Evolutionary conservation across 2,797 vertebrate genomes (phyloP), one percentile per base, ranked within the genome.

Genomic region (Hephaestus fuliginosus): DNA sequence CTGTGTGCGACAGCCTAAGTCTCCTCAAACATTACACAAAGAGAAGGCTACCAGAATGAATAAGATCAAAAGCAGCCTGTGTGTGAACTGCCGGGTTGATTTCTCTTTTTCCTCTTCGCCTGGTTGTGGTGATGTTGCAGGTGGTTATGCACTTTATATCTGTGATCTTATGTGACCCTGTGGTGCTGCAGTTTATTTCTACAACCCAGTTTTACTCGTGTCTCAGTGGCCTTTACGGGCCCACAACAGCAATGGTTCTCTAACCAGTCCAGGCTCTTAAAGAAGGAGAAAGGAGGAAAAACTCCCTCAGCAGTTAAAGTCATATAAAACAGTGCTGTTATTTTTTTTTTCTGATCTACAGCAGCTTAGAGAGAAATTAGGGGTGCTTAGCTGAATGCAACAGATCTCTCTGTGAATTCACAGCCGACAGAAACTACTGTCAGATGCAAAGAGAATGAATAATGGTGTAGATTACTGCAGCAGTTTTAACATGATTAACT

Each of bases 1-100:
- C 46, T 68, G 61, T 73, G 48, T 51, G n/a, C 48, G 15, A 22
- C 53, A 67, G 18, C 18, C 48, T 8, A 39, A 61, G 53, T 49
- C 56, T 20, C 62, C 55, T 60, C 62, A n/a, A 77, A 81, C 30
- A 33, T 33, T 33, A 85, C 74, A 79, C 30, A 1, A 13, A 67
- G 48, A 60, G 53, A 53, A 33, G 44, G 28, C 25, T 43, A 60
- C 60, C 4, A 33, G 14, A n/a, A 60, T 17, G 30, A 77, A 49
- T 14, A 36, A 58, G 30, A 43, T 52, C 33, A 15, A 55, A 41
- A 53, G 14, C 28, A 18, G 70, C 20, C 48, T 12, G 25, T 60
- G 43, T 28, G 6, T 41, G 15, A 43, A 53, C 6, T 53, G 25
- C 12, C n/a, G 5, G 39, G 22, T 28, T 76, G 17, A 46, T 22